Conservation (phyloP, 1,140 invertebrate genomes). For the Pseudomyrmex sp. region DNA sequence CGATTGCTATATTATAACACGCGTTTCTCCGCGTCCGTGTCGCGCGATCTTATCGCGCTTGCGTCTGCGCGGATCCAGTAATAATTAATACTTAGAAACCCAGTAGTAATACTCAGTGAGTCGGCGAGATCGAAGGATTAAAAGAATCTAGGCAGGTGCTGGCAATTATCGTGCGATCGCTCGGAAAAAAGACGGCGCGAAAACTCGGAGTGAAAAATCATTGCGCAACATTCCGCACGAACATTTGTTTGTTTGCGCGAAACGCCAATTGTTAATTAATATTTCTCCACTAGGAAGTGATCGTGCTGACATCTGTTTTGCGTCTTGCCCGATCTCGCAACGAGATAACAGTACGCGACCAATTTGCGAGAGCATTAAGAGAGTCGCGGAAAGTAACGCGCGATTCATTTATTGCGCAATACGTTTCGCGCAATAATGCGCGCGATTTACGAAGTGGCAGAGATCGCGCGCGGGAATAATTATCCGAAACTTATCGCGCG, state of each 20-base stretch:
- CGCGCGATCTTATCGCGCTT: constrained; percentile 27
- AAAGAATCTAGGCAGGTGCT: constrained; percentile 41
- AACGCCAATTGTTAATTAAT: constrained; percentile 24
- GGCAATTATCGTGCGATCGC: not conserved
- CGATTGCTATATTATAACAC: constrained; percentile 18
- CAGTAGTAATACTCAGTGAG: not conserved
- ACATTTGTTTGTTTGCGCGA: not conserved
- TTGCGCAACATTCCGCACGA: constrained; percentile 3
- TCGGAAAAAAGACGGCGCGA: not conserved
- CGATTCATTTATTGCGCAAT: too few relatives aligned
- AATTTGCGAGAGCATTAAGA: not conserved
- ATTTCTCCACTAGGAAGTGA: not conserved
- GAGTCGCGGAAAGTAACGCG: not conserved
- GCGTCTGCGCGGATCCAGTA: constrained; percentile 1
- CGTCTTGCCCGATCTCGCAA: not conserved
- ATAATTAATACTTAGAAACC: not conserved
- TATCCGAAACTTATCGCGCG: constrained; percentile 42
- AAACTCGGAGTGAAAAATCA: constrained; percentile 11
- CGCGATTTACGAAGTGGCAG: not conserved
- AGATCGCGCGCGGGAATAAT: constrained; percentile 32
- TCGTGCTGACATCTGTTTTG: not conserved
- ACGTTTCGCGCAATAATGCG: too few relatives aligned
- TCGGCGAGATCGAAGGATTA: constrained; percentile 37
- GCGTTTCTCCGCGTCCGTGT: constrained; percentile 21
- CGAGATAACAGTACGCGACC: constrained; percentile 25